A percentile compares a stretch with the other conserved stretches of the same genome.
These are phyloP conservation scores for Leptocoma aspasia DNA, from an alignment of 2,113 vertebrate genomes.

Conservation along the genomic window DNA sequence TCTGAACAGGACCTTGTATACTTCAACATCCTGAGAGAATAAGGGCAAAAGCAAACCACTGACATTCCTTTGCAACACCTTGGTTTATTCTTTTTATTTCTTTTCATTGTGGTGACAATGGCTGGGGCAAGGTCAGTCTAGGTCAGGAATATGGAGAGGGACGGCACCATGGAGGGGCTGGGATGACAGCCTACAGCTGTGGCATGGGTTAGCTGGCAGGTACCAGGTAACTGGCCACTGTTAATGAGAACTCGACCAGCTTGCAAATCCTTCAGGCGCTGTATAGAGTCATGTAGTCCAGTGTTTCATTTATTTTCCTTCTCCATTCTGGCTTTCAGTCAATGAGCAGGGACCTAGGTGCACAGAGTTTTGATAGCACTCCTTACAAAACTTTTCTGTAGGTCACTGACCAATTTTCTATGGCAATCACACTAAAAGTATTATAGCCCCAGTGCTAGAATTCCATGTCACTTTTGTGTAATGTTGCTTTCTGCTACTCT, in stretches of 20 bases:
- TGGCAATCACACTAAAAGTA: background rate
- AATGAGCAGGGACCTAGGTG: background rate
- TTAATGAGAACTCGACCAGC: background rate
- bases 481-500: background rate
- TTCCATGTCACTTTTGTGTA: background rate
- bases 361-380: background rate
- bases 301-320: background rate
- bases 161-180: accelerated
- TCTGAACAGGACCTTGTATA: background rate
- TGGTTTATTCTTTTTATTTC: background rate
- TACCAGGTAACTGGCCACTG: background rate
- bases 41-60: background rate
- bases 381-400: background rate
- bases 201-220: background rate
- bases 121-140: background rate
- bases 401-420: background rate
- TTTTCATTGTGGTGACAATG: background rate
- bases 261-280: background rate
- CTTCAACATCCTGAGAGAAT: background rate
- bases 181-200: background rate
- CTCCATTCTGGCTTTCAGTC: background rate
- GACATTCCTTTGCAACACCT: background rate
- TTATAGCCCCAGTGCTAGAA: background rate
- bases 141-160: background rate
- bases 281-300: background rate